Evolutionary conservation across 2,888 invertebrate species (phyloP), one percentile per base, ranked within the genome.

Genomic region (Panopea generosa): DNA sequence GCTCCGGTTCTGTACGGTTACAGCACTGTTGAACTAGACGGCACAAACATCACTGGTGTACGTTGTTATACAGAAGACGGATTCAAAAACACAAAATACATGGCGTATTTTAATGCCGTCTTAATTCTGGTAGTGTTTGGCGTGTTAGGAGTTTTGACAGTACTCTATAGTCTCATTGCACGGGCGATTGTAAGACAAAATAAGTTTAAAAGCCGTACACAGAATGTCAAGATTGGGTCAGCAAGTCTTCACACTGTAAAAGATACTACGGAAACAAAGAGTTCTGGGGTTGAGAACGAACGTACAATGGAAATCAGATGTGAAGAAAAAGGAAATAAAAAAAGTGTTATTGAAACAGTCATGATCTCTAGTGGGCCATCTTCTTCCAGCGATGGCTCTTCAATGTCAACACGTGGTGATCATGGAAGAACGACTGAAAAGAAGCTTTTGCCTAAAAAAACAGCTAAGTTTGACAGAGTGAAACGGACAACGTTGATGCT

Each of bases 401-500:
- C 33, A 4, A 11, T 11, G 4, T 33, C 33, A 7, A 11, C 33
- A 33, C 6, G 4, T 11, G 6, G 11, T 4, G 33, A 33, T 7
- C 4, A 33, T 11, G 11, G 4, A 7, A 33, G 11, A 11, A 33
- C 6, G 6, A n/a, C n/a, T n/a, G n/a, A n/a, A n/a, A 11, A 33
- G 4, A 33, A 33, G 11, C 6, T 33, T 4, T 4, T 11, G 11
- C 33, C 4, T 33, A 11, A 33, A 33, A 33, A 33, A 33, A 7
- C 33, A 11, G 11, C 6, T 4, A 33, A 33, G 11, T 45, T 45
- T 20, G 45, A 43, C 43, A 63, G 50, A 55, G 24, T 40, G 43
- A 38, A 70, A n/a, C 74, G 76, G 52, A 84, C 87, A 2, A 87
- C 89, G 0, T 52, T 82, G 7, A 87, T 87, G 69, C 77, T 86